phyloP scores from a whole-genome alignment of 1,140 invertebrate genomes.

The Sminthurides bifidus region DNA sequence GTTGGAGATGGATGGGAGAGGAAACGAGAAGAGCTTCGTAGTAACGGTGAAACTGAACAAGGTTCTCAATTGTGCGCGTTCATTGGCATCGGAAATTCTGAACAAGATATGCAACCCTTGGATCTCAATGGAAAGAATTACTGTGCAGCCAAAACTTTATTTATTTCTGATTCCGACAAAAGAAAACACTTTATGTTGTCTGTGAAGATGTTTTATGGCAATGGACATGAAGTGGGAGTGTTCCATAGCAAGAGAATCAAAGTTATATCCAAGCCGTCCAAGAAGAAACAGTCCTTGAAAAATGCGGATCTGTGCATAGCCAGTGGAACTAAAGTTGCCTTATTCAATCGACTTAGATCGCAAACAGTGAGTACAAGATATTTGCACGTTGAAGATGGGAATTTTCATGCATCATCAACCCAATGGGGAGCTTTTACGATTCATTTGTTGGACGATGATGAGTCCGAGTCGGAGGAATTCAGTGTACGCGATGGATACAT shows the following conservation, averaged over 20 bases:
- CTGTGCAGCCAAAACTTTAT: conserved; percentile 58
- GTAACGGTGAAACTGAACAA: conserved; percentile 38
- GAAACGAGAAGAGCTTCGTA: conserved; percentile 42
- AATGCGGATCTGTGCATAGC: conserved; percentile 59
- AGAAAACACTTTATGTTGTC: conserved; percentile 57
- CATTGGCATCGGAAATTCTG: conserved; percentile 55
- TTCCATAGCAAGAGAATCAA: conserved; percentile 56
- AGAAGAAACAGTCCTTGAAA: conserved; percentile 60
- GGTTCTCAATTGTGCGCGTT: conserved; percentile 48
- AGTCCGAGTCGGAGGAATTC: conserved; percentile 51
- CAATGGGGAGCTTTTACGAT: conserved; percentile 62
- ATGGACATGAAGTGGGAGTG: conserved; percentile 51
- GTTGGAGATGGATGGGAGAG: conserved; percentile 52
- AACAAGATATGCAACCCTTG: conserved; percentile 52
- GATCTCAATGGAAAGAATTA: conserved; percentile 56
- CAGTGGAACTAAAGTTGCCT: conserved; percentile 54
- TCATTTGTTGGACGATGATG: conserved; percentile 51
- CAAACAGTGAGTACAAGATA: conserved; percentile 59
- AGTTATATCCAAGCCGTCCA: conserved; percentile 60
- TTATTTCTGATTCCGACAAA: conserved; percentile 58
- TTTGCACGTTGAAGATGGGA: conserved; percentile 54
- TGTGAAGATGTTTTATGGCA: conserved; percentile 55
- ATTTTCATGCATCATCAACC: conserved; percentile 55
- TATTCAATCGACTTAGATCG: conserved; percentile 57
- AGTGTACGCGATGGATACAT: conserved; percentile 55